These are phyloP conservation scores for Azorinus chamasolen DNA, from an alignment of 2,888 invertebrate genomes.

Conservation along the genomic window DNA sequence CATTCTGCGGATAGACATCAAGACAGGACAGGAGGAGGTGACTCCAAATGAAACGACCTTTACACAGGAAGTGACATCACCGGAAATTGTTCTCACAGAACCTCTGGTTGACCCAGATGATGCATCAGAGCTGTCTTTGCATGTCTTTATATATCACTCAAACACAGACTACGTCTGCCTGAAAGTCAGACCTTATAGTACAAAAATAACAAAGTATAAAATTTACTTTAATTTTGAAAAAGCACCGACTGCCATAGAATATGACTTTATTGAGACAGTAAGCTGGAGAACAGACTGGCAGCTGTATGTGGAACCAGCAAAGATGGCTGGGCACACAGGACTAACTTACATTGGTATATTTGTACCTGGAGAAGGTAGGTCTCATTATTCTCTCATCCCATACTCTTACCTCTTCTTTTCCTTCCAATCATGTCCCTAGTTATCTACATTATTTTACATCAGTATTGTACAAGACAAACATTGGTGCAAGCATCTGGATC, in stretches of 20 bases:
- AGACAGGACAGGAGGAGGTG: conserved; percentile 15
- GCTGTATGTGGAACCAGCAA: conserved; percentile 12
- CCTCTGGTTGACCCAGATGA: conserved; percentile 53
- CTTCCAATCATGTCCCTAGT: too few relatives aligned
- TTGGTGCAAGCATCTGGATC: too few relatives aligned
- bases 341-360: conserved; percentile 23
- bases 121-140: conserved; percentile 63
- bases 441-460: too few relatives aligned
- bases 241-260: conserved; percentile 28
- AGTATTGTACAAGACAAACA: too few relatives aligned
- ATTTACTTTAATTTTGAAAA: conserved; percentile 23
- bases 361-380: conserved; percentile 26
- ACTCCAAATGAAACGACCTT: conserved; percentile 33
- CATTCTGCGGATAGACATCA: conserved; percentile 41
- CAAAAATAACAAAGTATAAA: conserved; percentile 11
- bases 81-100: conserved; percentile 10
- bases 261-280: conserved; percentile 18
- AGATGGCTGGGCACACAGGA: conserved; percentile 39
- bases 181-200: conserved; percentile 10
- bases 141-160: conserved; percentile 58
- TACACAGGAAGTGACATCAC: conserved; percentile 31
- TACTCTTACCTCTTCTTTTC: too few relatives aligned
- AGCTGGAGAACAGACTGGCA: conserved; percentile 20
- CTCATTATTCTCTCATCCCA: too few relatives aligned
- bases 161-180: conserved; percentile 58